A percentile compares a stretch with the other conserved stretches of the same genome.
Conservation (phyloP, 2,797 vertebrate genomes). For the Sebastes cheni region DNA sequence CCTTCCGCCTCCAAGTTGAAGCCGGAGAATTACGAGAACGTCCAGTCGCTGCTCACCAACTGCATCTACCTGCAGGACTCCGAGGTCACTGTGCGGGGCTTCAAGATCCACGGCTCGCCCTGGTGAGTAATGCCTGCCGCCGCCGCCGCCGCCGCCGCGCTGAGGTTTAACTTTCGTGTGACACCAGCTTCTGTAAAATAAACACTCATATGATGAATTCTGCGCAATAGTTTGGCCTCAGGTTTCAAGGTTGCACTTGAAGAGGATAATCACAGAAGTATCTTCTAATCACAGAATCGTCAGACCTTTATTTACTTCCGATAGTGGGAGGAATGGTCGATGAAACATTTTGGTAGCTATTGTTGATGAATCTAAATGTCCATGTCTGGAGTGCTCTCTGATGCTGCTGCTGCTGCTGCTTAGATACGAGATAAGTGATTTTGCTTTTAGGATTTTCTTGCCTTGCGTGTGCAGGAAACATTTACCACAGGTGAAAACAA, state of each 20-base stretch:
- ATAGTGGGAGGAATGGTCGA: neutral
- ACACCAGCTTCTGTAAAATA: neutral
- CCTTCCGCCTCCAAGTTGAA: slow-evolving; percentile 96
- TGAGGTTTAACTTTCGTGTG: neutral
- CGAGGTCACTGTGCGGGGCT: slow-evolving; percentile 93
- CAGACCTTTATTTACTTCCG: neutral
- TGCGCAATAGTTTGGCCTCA: neutral
- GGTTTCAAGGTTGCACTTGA: neutral
- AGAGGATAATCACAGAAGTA: neutral
- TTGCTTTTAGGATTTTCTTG: neutral
- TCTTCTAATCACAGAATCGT: neutral
- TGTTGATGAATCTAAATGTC: neutral
- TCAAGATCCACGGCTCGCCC: slow-evolving; percentile 94
- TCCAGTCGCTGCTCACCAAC: slow-evolving; percentile 96
- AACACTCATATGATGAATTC: neutral
- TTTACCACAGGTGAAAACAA: neutral
- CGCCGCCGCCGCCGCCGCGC: fast-evolving
- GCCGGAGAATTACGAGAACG: slow-evolving; percentile 95
- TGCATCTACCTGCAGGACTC: slow-evolving; percentile 98
- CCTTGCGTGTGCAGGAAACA: neutral
- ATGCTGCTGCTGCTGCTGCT: neutral
- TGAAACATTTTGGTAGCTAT: neutral
- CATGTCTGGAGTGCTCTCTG: neutral
- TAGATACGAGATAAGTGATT: no score
- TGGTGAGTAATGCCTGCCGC: slow-evolving; percentile 86